A percentile compares a stretch with the other conserved stretches of the same genome.
These are phyloP conservation scores for Lochmaea crataegi DNA, from an alignment of 2,888 invertebrate species.

Conservation along the genomic window DNA sequence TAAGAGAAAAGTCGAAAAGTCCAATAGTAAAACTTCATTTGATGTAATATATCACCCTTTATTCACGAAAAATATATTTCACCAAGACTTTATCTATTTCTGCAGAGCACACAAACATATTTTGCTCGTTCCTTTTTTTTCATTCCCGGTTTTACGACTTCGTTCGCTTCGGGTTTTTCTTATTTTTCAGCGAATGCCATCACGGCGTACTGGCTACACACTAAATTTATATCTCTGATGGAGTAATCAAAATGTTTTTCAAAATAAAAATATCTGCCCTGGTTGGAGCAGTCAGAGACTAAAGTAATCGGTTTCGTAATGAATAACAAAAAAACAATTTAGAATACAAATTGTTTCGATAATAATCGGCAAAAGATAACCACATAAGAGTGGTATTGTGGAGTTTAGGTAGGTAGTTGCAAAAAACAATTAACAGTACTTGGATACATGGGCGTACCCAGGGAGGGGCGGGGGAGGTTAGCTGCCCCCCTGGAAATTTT, in stretches of 20 bases:
- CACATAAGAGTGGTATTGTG: too few species aligned
- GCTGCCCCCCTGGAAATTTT: too few species aligned
- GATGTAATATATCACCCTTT: conserved; percentile 44
- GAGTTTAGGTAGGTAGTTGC: too few species aligned
- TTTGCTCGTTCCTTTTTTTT: conserved; percentile 53
- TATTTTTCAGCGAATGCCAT: conserved; percentile 39
- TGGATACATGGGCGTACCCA: too few species aligned
- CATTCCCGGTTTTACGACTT: conserved; percentile 57
- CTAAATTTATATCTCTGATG: conserved; percentile 33
- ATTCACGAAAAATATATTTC: conserved; percentile 53
- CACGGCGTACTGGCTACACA: conserved; percentile 32
- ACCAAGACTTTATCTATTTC: conserved; percentile 58
- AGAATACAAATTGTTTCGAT: too few species aligned
- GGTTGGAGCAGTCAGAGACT: not conserved
- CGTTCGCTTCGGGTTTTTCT: conserved; percentile 57
- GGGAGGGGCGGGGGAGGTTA: too few species aligned
- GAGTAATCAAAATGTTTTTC: conserved; percentile 36
- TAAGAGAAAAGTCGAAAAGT: conserved; percentile 18
- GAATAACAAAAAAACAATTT: not conserved
- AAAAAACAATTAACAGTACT: too few species aligned
- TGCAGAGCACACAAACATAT: conserved; percentile 55
- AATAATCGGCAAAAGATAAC: too few species aligned
- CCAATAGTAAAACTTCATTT: conserved; percentile 39
- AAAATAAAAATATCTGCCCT: conserved; percentile 28
- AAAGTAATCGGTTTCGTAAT: not conserved